Percentiles rank a stretch among this genome's conserved stretches.
Conservation (phyloP, 2,888 invertebrate genomes). For the Punctoribates punctum region DNA sequence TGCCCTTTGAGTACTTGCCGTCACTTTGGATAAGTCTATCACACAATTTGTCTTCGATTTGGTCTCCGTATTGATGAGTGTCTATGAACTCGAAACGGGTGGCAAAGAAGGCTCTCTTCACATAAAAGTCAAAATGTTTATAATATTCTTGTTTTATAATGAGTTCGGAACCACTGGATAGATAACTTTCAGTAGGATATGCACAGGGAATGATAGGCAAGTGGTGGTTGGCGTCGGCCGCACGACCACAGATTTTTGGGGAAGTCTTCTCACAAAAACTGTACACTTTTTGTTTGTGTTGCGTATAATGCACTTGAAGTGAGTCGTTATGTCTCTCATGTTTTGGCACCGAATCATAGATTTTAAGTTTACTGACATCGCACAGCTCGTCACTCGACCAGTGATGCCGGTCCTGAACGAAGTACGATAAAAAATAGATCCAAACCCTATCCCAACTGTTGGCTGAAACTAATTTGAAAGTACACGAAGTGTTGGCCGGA, state of each 20-base stretch:
- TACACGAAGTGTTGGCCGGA: conserved; percentile 76
- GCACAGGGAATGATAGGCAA: conserved; percentile 49
- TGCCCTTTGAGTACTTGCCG: conserved; percentile 55
- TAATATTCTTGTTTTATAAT: conserved; percentile 70
- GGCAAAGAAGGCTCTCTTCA: conserved; percentile 64
- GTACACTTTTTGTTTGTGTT: background rate
- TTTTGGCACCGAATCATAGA: conserved; percentile 44
- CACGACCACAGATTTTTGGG: conserved; percentile 49
- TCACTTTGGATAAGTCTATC: conserved; percentile 45
- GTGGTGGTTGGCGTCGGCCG: conserved; percentile 48
- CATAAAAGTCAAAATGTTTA: conserved; percentile 73
- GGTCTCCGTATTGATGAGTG: conserved; percentile 49
- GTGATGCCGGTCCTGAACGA: conserved; percentile 61
- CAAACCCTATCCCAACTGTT: conserved; percentile 61
- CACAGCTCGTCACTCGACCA: conserved; percentile 45
- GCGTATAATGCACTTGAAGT: background rate
- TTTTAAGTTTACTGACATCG: conserved; percentile 46
- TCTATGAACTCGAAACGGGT: conserved; percentile 79
- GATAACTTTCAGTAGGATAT: conserved; percentile 66
- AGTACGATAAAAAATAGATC: conserved; percentile 81
- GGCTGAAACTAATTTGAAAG: conserved; percentile 65
- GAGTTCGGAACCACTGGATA: conserved; percentile 69
- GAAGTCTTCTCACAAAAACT: conserved; percentile 50
- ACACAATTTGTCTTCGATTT: conserved; percentile 47
- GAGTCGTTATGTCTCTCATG: conserved; percentile 23